A percentile compares a stretch with the other conserved stretches of the same genome.
These are phyloP conservation scores for Ridgeia piscesae DNA, from an alignment of 1,140 invertebrate genomes.

Conservation along the genomic window DNA sequence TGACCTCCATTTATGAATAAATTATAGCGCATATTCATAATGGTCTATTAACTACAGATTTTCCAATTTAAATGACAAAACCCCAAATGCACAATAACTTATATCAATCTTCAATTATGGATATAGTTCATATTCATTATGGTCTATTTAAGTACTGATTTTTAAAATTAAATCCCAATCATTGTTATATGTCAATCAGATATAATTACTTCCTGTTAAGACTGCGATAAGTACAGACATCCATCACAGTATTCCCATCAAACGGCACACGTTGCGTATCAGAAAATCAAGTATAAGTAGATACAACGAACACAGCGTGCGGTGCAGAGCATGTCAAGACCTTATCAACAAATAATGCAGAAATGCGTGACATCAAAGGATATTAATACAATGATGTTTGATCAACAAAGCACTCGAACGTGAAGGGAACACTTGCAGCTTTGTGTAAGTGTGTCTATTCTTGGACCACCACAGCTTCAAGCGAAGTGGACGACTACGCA, in stretches of 20 bases:
- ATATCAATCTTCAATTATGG: background rate
- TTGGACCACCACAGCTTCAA: background rate
- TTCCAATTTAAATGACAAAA: too few species aligned
- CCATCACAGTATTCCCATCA: background rate
- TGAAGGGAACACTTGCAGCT: background rate
- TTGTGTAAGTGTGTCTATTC: background rate
- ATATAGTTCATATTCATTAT: background rate
- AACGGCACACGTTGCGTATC: background rate
- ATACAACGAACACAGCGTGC: background rate
- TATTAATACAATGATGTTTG: background rate
- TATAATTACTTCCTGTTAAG: background rate
- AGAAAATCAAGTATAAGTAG: background rate
- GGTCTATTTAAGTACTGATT: background rate
- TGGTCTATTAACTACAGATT: too few species aligned
- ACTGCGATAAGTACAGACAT: background rate
- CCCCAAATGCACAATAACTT: background rate
- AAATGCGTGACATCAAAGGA: background rate
- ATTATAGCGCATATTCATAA: background rate
- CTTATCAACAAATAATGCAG: background rate
- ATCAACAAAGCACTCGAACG: background rate
- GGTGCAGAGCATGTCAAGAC: background rate
- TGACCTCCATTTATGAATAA: background rate
- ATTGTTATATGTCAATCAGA: background rate
- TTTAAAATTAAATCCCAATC: background rate
- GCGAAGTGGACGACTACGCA: background rate